Evolutionary conservation across 1,140 invertebrate species (phyloP).

Genomic region (Colletes latitarsis): DNA sequence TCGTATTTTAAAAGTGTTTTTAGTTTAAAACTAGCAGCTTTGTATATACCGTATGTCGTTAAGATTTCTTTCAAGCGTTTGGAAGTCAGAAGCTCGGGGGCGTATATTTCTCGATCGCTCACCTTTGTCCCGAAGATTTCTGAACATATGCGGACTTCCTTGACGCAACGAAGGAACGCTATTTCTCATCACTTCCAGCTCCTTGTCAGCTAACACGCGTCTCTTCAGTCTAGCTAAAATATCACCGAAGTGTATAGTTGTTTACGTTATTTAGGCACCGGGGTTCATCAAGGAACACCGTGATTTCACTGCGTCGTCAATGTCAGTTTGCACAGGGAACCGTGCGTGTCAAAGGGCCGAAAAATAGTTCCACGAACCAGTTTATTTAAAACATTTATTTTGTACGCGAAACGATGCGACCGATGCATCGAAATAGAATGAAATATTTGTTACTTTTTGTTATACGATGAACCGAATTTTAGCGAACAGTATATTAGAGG

Average conservation of each 20-base stretch:
- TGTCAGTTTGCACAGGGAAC: background rate
- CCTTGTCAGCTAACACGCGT: constrained; percentile 86
- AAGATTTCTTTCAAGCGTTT: background rate
- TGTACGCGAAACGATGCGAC: too few species aligned
- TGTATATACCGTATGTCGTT: background rate
- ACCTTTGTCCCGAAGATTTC: constrained; percentile 94
- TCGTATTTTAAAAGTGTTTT: background rate
- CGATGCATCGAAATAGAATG: too few species aligned
- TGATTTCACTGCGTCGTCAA: background rate
- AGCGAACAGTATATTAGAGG: too few species aligned
- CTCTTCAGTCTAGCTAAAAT: constrained; percentile 93
- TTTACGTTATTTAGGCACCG: background rate
- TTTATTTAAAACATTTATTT: background rate
- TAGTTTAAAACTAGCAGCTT: background rate
- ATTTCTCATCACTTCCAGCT: constrained; percentile 90
- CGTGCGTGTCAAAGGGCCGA: constrained; percentile 1
- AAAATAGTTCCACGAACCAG: background rate
- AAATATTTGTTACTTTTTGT: too few species aligned
- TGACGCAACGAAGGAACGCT: constrained; percentile 90
- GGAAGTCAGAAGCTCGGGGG: background rate
- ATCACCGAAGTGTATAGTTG: constrained; percentile 44
- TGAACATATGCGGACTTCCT: constrained; percentile 92
- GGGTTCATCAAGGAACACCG: background rate
- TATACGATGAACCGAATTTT: too few species aligned
- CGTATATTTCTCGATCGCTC: constrained; percentile 37